Conservation (phyloP, 2,113 vertebrate species). For the Chaetodon trifascialis region DNA sequence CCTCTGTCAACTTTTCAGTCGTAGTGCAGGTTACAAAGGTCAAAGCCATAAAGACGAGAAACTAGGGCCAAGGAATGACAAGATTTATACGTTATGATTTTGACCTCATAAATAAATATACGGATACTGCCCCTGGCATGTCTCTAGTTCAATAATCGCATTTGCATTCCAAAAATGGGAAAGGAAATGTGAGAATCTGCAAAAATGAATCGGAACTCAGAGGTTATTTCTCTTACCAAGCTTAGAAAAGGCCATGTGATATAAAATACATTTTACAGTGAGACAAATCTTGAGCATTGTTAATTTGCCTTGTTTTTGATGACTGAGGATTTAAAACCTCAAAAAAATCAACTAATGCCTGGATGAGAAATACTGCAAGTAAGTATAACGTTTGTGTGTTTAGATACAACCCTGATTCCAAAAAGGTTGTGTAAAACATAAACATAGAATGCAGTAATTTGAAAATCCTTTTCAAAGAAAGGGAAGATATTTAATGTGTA, state of each 20-base stretch:
- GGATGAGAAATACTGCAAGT: background rate
- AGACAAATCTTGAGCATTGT: background rate
- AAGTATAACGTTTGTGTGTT: background rate
- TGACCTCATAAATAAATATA: background rate
- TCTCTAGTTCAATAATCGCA: background rate
- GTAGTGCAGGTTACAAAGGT: constrained; percentile 11
- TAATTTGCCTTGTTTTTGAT: background rate
- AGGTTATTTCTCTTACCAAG: background rate
- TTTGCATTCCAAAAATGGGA: background rate
- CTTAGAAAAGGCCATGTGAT: background rate
- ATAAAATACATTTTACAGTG: background rate
- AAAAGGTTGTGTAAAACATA: too few relatives aligned
- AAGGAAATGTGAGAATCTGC: background rate
- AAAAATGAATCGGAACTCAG: background rate
- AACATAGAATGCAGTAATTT: too few relatives aligned
- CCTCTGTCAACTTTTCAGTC: background rate
- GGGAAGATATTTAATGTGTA: too few relatives aligned
- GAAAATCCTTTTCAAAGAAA: too few relatives aligned
- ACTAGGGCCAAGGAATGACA: background rate
- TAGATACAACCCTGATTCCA: background rate
- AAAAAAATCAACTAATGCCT: background rate
- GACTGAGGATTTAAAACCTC: background rate
- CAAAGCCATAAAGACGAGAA: constrained; percentile 18
- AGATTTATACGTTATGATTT: background rate
- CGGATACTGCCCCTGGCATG: background rate